Evolutionary conservation across 2,888 invertebrate species (phyloP).

Genomic region (Amblyjoppa fuscipennis): DNA sequence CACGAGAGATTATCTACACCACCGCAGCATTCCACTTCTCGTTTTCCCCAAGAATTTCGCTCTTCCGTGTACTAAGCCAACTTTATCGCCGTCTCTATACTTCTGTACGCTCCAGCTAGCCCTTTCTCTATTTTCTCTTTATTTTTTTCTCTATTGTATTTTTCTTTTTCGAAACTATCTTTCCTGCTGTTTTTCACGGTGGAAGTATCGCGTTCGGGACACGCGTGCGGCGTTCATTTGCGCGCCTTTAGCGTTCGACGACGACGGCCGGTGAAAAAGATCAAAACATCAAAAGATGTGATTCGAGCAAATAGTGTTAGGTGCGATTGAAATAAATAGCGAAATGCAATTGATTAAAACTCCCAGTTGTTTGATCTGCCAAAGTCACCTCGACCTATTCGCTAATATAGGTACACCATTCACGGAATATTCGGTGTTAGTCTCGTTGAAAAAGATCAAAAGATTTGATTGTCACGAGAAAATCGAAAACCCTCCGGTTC

Average conservation of each 20-base stretch:
- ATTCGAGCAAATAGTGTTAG: no score
- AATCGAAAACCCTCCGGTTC: no score
- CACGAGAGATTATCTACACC: slow-evolving; percentile 49
- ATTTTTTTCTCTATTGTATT: background rate
- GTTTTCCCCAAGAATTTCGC: slow-evolving; percentile 18
- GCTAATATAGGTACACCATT: background rate
- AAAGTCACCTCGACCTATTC: background rate
- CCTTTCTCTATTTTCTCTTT: background rate
- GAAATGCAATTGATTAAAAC: no score
- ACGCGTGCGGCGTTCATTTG: background rate
- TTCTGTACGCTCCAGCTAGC: background rate
- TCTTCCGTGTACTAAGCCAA: slow-evolving; percentile 3
- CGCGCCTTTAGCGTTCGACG: background rate
- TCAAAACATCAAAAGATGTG: no score
- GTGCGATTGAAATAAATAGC: no score
- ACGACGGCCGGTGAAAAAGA: no score
- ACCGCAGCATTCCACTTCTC: slow-evolving; percentile 13
- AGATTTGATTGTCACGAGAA: no score
- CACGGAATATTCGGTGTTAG: background rate
- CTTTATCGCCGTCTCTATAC: background rate
- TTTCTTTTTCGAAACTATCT: background rate
- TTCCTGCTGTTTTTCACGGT: background rate
- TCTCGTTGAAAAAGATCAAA: background rate
- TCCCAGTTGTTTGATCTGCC: background rate
- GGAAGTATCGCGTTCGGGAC: background rate